Percentiles rank a stretch among this genome's conserved stretches.
phyloP scores from a whole-genome alignment of 2,888 invertebrate species.

The Phyllotreta striolata region DNA sequence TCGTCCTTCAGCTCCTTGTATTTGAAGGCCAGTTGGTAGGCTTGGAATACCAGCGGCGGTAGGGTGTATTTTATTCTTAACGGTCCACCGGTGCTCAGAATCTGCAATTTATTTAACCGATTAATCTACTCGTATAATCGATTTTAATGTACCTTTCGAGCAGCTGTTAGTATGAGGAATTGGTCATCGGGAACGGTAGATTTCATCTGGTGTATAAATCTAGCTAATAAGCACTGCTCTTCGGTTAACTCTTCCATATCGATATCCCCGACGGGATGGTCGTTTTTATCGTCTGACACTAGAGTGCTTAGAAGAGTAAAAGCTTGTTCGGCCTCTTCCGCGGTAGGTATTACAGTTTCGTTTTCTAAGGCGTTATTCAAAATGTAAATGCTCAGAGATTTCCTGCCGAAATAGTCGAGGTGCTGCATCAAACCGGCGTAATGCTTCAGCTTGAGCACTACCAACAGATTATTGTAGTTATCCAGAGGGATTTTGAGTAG shows the following conservation, averaged over 20 bases:
- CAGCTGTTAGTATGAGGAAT: slow-evolving; percentile 87
- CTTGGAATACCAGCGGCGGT: slow-evolving; percentile 94
- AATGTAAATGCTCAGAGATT: slow-evolving; percentile 86
- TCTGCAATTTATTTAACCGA: slow-evolving; percentile 47
- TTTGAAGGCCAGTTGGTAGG: slow-evolving; percentile 86
- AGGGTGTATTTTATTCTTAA: slow-evolving; percentile 88
- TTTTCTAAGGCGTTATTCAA: slow-evolving; percentile 90
- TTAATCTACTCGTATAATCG: neutral
- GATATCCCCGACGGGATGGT: slow-evolving; percentile 66
- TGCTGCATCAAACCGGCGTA: slow-evolving; percentile 76
- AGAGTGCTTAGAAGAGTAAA: slow-evolving; percentile 79
- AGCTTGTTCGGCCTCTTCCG: slow-evolving; percentile 78
- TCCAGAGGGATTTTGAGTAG: slow-evolving; percentile 94
- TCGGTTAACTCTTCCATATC: slow-evolving; percentile 96
- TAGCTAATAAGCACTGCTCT: slow-evolving; percentile 90
- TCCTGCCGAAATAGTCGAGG: slow-evolving; percentile 87
- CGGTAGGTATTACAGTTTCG: slow-evolving; percentile 84
- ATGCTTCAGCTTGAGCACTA: slow-evolving; percentile 85
- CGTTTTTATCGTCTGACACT: slow-evolving; percentile 84
- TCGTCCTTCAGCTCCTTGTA: slow-evolving; percentile 89
- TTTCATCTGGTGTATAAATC: slow-evolving; percentile 86
- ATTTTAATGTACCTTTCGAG: slow-evolving; percentile 71
- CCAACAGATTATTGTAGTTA: slow-evolving; percentile 91
- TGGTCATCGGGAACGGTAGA: slow-evolving; percentile 85
- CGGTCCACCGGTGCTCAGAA: slow-evolving; percentile 90